Base-by-base conservation (phyloP, 2,888 invertebrate genomes). In the Limnephilus lunatus region DNA sequence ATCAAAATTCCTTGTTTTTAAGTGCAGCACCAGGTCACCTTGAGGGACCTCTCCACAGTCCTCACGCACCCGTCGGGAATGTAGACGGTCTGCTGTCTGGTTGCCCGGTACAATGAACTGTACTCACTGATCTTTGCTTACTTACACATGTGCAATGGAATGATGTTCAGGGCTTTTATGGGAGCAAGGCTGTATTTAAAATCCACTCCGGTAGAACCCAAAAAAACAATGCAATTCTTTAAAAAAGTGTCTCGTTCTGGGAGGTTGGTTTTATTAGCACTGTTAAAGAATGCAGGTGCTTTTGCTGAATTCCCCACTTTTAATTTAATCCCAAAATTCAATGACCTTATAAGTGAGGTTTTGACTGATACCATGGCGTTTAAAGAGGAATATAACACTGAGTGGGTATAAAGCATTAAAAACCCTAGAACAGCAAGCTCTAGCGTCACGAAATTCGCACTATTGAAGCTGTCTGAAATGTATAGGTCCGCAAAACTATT, bases 51-150 rank as follows among this genome's bases (percentile, higher is more conserved):
- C 83, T 32, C 82, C 9, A 4, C 83, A 19, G 25, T 25, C 83
- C 83, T 35, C 32, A 83, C 30, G 25, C 83, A 83, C 39, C 32
- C 35, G 35, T 32, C 31, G 35, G 83, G 83, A 83, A 83, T 83
- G 83, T 25, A 14, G 83, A 30, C 83, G 9, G 35, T 83, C 83
- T 19, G 68, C 68, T 9, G 68, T 68, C n/a, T n/a, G 68, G 68
- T 19, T 25, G 68, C 25, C 68, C 68, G 83, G 35, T 35, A 32
- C 83, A 39, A 83, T 83, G 83, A 83, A 83, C 83, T 83, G 83
- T 39, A 35, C 35, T 32, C 68, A n/a, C 25, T 68, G 68, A 25
- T 68, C 53, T 19, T 19, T 68, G 68, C 25, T 25, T 68, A 68
- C 68, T 68, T 2, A 68, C 68, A n/a, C 68, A n/a, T 9, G 68